Evolutionary conservation across 2,113 vertebrate species (phyloP).

Genomic region (Mixornis gularis): DNA sequence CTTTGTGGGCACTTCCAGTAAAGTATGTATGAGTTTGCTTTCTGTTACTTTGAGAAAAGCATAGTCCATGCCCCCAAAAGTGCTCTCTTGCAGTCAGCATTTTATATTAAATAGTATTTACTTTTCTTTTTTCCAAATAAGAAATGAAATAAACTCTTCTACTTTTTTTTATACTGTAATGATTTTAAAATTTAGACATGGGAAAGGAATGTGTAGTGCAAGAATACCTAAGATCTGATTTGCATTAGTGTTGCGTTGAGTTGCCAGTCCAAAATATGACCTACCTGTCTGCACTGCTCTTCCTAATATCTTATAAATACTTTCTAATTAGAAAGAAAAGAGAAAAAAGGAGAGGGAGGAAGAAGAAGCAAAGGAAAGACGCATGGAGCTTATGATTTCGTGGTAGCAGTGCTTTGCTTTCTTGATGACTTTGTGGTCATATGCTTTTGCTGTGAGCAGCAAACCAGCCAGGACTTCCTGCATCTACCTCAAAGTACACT

Average conservation of each 20-base stretch:
- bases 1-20: background rate
- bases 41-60: background rate
- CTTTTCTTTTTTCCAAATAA: background rate
- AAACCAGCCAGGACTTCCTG: background rate
- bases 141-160: background rate
- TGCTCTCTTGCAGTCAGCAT: background rate
- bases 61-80: background rate
- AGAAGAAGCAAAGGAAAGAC: background rate
- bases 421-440: background rate
- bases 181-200: background rate
- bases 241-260: background rate
- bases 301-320: background rate
- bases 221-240: background rate
- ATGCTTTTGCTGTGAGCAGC: background rate
- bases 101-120: background rate
- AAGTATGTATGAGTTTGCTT: background rate
- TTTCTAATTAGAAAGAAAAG: background rate
- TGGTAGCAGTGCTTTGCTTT: background rate
- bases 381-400: background rate
- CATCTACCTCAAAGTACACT: background rate
- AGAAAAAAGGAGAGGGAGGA: accelerated
- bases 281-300: background rate
- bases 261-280: background rate
- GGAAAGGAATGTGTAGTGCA: background rate
- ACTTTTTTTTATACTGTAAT: background rate